Conservation (phyloP, 1,140 invertebrate species). For the Pinna nobilis region DNA sequence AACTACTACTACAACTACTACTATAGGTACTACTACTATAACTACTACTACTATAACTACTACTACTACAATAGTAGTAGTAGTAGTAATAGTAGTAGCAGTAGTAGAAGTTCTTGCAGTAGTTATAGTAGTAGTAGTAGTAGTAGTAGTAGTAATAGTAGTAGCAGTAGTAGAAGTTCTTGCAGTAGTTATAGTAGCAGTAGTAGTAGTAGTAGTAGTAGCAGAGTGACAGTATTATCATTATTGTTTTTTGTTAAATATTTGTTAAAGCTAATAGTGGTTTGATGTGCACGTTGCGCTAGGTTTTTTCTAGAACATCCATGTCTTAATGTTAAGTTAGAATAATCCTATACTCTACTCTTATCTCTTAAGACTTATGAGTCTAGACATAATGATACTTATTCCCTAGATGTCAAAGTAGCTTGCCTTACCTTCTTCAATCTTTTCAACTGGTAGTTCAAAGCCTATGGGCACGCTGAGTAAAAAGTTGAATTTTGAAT, state of each 20-base stretch:
- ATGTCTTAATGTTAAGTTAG: too few species aligned
- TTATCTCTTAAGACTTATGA: too few species aligned
- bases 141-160: conserved; percentile 11
- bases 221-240: conserved; percentile 13
- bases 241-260: conserved; percentile 18
- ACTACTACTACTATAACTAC: background rate
- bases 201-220: conserved; percentile 27
- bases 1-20: background rate
- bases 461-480: too few species aligned
- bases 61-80: conserved; percentile 10
- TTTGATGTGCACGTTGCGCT: too few species aligned
- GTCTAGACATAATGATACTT: too few species aligned
- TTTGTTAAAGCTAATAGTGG: background rate
- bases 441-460: too few species aligned
- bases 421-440: too few species aligned
- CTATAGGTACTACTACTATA: background rate
- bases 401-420: too few species aligned
- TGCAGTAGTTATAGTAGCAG: conserved; percentile 8
- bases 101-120: conserved; percentile 16
- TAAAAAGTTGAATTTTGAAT: too few species aligned
- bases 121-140: conserved; percentile 18
- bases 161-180: conserved; percentile 19
- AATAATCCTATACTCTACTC: too few species aligned
- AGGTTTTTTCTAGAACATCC: too few species aligned
- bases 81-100: conserved; percentile 23